Base-by-base conservation (phyloP, 2,113 vertebrate species). In the Symphodus melops region DNA sequence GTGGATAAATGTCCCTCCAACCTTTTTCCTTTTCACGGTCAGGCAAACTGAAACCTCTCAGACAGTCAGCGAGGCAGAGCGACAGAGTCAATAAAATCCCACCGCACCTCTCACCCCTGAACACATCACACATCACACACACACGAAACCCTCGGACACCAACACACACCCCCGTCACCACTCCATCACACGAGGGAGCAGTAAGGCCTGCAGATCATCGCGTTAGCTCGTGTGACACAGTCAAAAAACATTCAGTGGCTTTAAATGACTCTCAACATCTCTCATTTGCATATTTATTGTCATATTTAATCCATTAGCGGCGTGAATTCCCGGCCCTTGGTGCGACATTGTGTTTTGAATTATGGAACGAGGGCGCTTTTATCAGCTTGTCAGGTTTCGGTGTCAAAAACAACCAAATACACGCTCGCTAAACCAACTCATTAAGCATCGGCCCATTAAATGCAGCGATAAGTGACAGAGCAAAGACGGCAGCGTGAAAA, bases 31-130 rank as follows among this genome's bases (percentile, higher is more conserved):
- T 33, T 60, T 84, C 76, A 76, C 28, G 81, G 66, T 85, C 71
- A 63, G 54, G 41, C 61, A 53, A 54, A 57, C 49, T 57, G 66
- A 59, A 65, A 28, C 0, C 9, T 57, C 36, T 76, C n/a, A 59
- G 60, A 83, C 67, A 49, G 44, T 44, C 51, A 73, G 77, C 25
- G 61, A 69, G 65, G 72, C 78, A 60, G 64, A 64, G 52, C 69
- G 66, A 19, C 41, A 9, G 36, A 74, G 77, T 84, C 79, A 68
- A 89, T 89, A 82, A 83, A 84, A 80, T 56, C 75, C 57, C 56
- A 75, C 37, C 66, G 79, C 80, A 54, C 68, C 74, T 75, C 21
- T 65, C 25, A 73, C 6, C 58, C 69, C 62, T 65, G 17, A 61
- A 69, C 73, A 72, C 81, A 76, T 67, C n/a, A 63, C 62, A 83